Evolutionary conservation across 2,888 invertebrate genomes (phyloP).

Genomic region (Smittia aterrima): DNA sequence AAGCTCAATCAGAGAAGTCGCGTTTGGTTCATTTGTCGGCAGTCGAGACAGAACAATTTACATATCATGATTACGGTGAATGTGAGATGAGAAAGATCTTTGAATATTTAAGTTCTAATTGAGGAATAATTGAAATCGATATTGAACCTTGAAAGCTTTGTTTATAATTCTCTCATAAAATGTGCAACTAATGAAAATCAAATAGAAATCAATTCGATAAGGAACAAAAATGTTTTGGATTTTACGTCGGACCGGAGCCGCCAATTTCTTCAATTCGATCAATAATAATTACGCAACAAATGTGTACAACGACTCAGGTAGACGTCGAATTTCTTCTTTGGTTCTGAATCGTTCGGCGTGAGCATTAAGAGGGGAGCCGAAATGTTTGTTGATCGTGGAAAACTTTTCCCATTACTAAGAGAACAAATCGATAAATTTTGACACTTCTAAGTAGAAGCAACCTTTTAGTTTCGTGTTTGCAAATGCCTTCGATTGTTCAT

Average conservation of each 20-base stretch:
- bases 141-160: too few species aligned
- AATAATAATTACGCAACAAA: conserved; percentile 49
- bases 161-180: not conserved
- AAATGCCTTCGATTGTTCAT: too few species aligned
- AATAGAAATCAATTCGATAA: not conserved
- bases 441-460: too few species aligned
- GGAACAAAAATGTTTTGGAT: conserved; percentile 49
- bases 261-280: conserved; percentile 50
- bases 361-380: too few species aligned
- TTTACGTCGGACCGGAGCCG: conserved; percentile 49
- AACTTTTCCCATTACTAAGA: too few species aligned
- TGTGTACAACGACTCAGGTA: conserved; percentile 40
- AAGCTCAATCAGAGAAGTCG: not conserved
- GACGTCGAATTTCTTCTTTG: not conserved
- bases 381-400: too few species aligned
- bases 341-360: too few species aligned
- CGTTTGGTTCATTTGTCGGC: not conserved
- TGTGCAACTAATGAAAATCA: not conserved
- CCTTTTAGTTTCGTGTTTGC: too few species aligned
- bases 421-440: too few species aligned
- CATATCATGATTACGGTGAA: not conserved
- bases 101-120: not conserved
- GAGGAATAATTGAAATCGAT: too few species aligned
- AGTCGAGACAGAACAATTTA: not conserved
- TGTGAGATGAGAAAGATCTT: not conserved